Percentiles rank a stretch among this genome's conserved stretches.
Conservation (phyloP, 23 tunicate species). For the Aplidium turbinatum region DNA sequence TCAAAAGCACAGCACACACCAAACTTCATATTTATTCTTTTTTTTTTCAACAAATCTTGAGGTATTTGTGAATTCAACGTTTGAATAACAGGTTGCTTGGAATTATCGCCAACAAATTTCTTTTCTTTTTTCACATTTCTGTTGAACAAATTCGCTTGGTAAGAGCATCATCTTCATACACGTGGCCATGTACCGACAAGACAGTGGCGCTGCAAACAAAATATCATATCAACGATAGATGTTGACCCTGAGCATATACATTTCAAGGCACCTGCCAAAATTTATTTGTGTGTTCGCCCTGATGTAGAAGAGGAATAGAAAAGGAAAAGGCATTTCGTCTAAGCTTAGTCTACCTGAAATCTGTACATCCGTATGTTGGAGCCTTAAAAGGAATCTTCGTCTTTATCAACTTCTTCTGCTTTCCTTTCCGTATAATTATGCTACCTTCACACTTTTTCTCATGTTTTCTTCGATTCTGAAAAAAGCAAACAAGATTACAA, state of each 20-base stretch:
- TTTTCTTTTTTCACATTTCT: neutral
- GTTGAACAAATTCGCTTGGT: neutral
- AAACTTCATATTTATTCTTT: too few species aligned
- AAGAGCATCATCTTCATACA: neutral
- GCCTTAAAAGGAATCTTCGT: neutral
- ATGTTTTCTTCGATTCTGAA: neutral
- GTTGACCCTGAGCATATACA: neutral
- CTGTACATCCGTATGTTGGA: neutral
- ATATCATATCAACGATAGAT: neutral
- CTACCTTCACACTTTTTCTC: neutral
- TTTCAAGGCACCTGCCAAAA: neutral
- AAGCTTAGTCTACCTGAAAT: neutral
- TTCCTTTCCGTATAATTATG: neutral
- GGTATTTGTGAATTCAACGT: too few species aligned
- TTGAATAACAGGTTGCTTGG: too few species aligned
- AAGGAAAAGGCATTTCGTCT: too few species aligned
- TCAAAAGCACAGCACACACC: too few species aligned
- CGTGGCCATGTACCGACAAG: neutral
- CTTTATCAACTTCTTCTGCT: neutral
- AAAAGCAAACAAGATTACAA: neutral
- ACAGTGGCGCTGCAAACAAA: neutral
- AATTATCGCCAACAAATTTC: too few species aligned
- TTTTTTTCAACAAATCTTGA: too few species aligned
- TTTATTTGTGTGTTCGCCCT: too few species aligned
- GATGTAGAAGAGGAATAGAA: neutral